Conservation (phyloP, 1,140 invertebrate species). For the Tyrophagus putrescentiae region DNA sequence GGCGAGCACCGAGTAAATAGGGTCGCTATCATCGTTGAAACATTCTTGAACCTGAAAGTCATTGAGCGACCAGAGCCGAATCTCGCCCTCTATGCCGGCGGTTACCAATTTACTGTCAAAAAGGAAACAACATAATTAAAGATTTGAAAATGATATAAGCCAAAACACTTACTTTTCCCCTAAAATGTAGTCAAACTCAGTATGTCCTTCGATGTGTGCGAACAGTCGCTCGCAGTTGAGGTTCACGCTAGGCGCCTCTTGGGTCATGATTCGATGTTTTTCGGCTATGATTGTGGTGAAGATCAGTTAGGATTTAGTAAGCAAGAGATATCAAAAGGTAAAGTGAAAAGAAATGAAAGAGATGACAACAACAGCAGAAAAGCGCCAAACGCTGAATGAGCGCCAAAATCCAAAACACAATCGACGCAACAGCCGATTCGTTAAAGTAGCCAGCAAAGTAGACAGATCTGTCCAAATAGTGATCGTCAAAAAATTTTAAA, state of each 20-base stretch:
- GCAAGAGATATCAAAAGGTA: no score
- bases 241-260: background rate
- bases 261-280: no score
- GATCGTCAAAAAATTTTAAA: no score
- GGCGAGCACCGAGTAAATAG: background rate
- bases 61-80: background rate
- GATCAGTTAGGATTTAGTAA: no score
- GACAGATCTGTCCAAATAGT: no score
- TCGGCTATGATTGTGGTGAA: no score
- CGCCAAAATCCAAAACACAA: no score
- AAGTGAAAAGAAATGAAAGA: no score
- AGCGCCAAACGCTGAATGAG: no score
- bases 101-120: constrained; percentile 7
- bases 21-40: constrained; percentile 6
- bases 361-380: no score
- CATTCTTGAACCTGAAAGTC: background rate
- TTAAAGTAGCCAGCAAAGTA: no score
- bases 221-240: background rate
- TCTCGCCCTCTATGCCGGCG: constrained; percentile 5
- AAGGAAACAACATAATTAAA: constrained; percentile 6
- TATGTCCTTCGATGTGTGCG: constrained; percentile 17
- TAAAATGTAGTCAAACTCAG: constrained; percentile 1
- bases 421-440: no score
- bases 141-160: background rate
- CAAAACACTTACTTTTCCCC: background rate